Evolutionary conservation across 2,797 vertebrate genomes (phyloP).

Genomic region (Prunella strophiata): DNA sequence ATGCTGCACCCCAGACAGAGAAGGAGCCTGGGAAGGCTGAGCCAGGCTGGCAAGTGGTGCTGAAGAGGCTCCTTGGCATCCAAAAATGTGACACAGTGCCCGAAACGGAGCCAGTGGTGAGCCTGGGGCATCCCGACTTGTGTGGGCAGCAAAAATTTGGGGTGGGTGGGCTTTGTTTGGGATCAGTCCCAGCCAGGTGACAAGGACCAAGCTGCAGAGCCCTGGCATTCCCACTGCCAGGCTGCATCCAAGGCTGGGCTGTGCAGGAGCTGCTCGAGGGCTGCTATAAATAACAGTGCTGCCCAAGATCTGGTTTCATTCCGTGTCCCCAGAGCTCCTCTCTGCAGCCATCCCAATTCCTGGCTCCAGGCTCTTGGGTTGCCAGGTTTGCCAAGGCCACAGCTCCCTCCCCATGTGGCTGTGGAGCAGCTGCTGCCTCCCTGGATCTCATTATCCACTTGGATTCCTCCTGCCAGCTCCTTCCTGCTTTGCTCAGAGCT

Average conservation of each 20-base stretch:
- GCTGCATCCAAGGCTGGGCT: not conserved
- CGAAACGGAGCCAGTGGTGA: slow-evolving; percentile 79
- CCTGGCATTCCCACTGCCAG: not conserved
- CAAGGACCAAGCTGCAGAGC: not conserved
- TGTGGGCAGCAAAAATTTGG: not conserved
- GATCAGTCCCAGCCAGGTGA: not conserved
- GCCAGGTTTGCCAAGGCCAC: not conserved
- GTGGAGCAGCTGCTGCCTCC: not conserved
- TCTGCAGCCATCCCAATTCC: not conserved
- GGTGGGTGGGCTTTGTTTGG: not conserved
- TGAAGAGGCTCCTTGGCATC: slow-evolving; percentile 83
- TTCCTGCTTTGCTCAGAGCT: not conserved
- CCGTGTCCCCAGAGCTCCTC: not conserved
- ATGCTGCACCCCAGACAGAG: fast-evolving
- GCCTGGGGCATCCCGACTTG: not conserved
- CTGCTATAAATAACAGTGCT: not conserved
- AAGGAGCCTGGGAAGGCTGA: not conserved
- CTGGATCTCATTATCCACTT: not conserved
- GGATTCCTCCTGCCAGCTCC: not conserved
- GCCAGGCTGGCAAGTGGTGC: slow-evolving; percentile 86
- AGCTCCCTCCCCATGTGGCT: fast-evolving
- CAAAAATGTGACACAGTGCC: slow-evolving; percentile 73
- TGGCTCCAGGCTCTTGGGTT: not conserved
- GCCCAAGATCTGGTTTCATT: not conserved
- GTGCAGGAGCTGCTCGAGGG: not conserved